Evolutionary conservation across 2,797 vertebrate species (phyloP).

Genomic region (Takifugu rubripes): DNA sequence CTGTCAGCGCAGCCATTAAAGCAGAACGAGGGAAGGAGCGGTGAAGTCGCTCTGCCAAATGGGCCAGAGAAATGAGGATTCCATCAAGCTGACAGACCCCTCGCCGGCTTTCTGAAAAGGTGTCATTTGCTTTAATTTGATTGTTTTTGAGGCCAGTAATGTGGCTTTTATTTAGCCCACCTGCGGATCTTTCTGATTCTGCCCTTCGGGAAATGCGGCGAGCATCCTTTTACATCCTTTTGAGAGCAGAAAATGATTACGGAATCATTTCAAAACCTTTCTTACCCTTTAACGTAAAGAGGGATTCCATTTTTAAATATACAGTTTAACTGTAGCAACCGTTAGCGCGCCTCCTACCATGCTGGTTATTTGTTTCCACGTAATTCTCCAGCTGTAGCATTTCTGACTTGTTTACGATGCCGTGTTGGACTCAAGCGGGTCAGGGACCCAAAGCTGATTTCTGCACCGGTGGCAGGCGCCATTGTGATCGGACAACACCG

Average conservation of each 20-base stretch:
- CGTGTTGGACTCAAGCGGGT: too few species aligned
- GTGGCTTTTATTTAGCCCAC: conserved; percentile 72
- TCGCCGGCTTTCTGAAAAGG: conserved; percentile 70
- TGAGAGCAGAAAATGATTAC: conserved; percentile 5
- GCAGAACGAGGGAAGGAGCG: conserved; percentile 57
- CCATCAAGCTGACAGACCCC: conserved; percentile 73
- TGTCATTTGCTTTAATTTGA: conserved; percentile 79
- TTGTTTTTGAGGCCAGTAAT: conserved; percentile 67
- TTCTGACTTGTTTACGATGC: too few species aligned
- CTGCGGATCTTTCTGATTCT: conserved; percentile 45
- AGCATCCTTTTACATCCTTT: conserved; percentile 18
- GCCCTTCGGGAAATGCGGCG: conserved; percentile 33
- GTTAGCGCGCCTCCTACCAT: conserved; percentile 18
- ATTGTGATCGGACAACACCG: too few species aligned
- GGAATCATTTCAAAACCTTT: not conserved
- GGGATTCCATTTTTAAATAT: not conserved
- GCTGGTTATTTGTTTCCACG: too few species aligned
- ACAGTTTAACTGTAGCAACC: conserved; percentile 31
- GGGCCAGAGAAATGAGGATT: conserved; percentile 74
- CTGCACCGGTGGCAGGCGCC: too few species aligned
- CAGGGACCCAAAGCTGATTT: too few species aligned
- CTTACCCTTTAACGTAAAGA: not conserved
- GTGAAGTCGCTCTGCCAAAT: conserved; percentile 65
- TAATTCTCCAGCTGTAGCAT: too few species aligned
- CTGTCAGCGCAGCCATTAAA: conserved; percentile 65